phyloP scores from a whole-genome alignment of 2,888 invertebrate genomes.

The Metallyticus violacea region DNA sequence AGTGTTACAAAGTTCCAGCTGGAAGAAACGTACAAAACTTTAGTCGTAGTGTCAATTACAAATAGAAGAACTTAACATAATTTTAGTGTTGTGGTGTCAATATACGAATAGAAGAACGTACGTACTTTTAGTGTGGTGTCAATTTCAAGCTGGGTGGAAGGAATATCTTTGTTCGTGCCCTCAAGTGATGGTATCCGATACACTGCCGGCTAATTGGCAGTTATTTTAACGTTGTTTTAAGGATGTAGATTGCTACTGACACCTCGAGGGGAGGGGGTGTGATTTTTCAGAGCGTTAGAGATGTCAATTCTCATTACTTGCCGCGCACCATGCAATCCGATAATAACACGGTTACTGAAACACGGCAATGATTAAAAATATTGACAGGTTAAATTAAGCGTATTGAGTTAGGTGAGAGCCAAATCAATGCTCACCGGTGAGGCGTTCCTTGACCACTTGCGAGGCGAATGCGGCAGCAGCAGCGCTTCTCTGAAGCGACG shows the following conservation, averaged over 20 bases:
- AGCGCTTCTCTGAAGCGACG: slow-evolving; percentile 39
- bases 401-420: background rate
- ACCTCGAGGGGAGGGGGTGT: background rate
- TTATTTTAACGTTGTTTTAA: background rate
- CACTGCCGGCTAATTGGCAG: no score
- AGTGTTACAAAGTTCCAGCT: no score
- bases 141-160: no score
- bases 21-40: no score
- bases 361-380: slow-evolving; percentile 10
- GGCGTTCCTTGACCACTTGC: slow-evolving; percentile 78
- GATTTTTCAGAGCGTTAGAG: background rate
- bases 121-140: no score
- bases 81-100: no score
- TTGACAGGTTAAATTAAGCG: slow-evolving; percentile 4
- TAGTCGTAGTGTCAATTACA: no score
- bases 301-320: background rate
- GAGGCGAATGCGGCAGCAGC: slow-evolving; percentile 67
- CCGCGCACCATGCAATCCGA: background rate
- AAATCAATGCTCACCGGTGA: slow-evolving; percentile 64
- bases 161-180: no score
- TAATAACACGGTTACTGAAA: background rate
- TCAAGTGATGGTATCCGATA: no score
- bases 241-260: no score
- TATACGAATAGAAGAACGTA: no score
- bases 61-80: no score